phyloP scores from a whole-genome alignment of 2,113 vertebrate species.

The Hipposideros armiger region DNA sequence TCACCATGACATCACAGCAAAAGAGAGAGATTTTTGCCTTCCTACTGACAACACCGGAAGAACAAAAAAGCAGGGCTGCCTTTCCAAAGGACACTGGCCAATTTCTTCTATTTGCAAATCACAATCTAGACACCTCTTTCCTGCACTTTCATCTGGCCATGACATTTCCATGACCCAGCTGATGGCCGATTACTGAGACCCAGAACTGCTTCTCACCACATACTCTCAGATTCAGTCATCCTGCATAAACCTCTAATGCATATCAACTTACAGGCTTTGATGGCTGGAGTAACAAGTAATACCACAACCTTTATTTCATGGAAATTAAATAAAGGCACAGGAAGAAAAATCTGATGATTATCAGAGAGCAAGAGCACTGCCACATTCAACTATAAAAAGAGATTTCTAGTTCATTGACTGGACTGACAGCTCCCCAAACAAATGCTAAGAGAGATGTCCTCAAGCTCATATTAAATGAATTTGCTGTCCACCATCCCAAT shows the following conservation, averaged over 20 bases:
- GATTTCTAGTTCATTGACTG: neutral
- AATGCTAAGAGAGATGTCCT: neutral
- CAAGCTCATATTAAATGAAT: neutral
- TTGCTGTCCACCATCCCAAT: conserved; percentile 20
- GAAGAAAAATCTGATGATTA: neutral
- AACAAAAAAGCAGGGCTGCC: neutral
- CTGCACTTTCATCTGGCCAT: rapidly evolving
- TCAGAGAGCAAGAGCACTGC: neutral
- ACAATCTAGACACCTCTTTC: neutral
- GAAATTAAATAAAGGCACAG: neutral
- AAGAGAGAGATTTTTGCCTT: neutral
- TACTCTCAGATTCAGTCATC: neutral
- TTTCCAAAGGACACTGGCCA: neutral
- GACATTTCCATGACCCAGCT: neutral
- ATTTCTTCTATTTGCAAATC: neutral
- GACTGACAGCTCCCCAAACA: neutral
- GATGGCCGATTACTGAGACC: neutral
- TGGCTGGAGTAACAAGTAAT: neutral
- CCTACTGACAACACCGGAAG: rapidly evolving
- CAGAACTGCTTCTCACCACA: neutral
- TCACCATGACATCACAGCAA: neutral
- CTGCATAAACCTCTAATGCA: neutral
- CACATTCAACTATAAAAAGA: neutral
- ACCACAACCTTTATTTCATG: neutral
- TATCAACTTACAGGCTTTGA: neutral